Evolutionary conservation across 2,113 vertebrate genomes (phyloP).

Genomic region (Reinhardtius hippoglossoides): DNA sequence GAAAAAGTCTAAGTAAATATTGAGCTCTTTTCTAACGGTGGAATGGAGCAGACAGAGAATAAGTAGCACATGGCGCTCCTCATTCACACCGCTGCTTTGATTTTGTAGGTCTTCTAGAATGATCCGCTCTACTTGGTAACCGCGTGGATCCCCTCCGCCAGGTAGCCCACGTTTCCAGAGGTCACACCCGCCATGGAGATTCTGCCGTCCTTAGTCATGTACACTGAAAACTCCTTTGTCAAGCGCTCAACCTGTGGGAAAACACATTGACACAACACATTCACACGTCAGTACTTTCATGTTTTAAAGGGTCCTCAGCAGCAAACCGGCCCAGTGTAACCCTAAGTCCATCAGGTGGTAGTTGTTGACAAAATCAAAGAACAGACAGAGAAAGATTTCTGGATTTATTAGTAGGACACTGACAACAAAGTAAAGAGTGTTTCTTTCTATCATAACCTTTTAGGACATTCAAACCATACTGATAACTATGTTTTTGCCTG

Average conservation of each 20-base stretch:
- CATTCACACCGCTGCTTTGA: conserved; percentile 40
- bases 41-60: conserved; percentile 54
- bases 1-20: conserved; percentile 49
- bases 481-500: too few species aligned
- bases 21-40: conserved; percentile 38
- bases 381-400: too few species aligned
- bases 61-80: conserved; percentile 40
- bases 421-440: background rate
- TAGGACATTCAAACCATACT: too few species aligned
- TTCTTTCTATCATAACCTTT: too few species aligned
- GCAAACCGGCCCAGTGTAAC: too few species aligned
- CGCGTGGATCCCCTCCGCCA: conserved; percentile 92
- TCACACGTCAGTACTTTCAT: background rate
- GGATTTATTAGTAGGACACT: background rate
- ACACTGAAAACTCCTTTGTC: conserved; percentile 94
- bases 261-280: background rate
- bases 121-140: conserved; percentile 89
- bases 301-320: background rate
- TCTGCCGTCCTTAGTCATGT: conserved; percentile 98
- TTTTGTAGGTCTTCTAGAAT: conserved; percentile 26
- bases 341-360: too few species aligned
- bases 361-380: too few species aligned
- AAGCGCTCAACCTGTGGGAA: conserved; percentile 89
- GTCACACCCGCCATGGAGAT: conserved; percentile 96
- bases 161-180: conserved; percentile 91